A percentile compares a stretch with the other conserved stretches of the same genome.
Conservation (phyloP, 30 jellyfish, hydroid and myxozoan species). For the Chironex yamaguchii region DNA sequence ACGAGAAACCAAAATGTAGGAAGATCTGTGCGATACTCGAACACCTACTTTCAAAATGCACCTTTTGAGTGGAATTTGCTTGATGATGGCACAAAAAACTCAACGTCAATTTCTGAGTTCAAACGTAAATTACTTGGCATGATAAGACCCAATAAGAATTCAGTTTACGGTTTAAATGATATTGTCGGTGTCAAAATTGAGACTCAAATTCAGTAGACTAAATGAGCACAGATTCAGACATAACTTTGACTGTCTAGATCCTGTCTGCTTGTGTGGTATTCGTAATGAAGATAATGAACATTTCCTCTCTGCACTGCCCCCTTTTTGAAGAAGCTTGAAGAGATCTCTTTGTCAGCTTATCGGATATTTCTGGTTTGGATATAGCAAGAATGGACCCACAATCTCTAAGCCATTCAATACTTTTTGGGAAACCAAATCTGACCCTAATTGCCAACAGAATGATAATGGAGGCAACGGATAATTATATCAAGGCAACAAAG, state of each 20-base stretch:
- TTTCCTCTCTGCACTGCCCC: background rate
- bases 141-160: slow-evolving; percentile 23
- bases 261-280: slow-evolving; percentile 37
- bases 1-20: no score
- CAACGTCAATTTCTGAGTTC: slow-evolving; percentile 40
- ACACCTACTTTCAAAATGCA: slow-evolving; percentile 24
- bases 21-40: slow-evolving; percentile 52
- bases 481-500: slow-evolving; percentile 13
- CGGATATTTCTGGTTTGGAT: slow-evolving; percentile 51
- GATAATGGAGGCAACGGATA: slow-evolving; percentile 1
- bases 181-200: slow-evolving; percentile 17
- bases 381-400: background rate
- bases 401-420: background rate
- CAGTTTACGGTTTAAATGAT: slow-evolving; percentile 24
- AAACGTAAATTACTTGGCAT: slow-evolving; percentile 32
- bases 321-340: slow-evolving; percentile 24
- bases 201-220: slow-evolving; percentile 41
- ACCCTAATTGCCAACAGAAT: slow-evolving; percentile 1
- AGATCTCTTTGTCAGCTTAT: slow-evolving; percentile 60
- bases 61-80: slow-evolving; percentile 37
- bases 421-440: slow-evolving; percentile 3
- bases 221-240: slow-evolving; percentile 53
- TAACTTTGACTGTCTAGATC: slow-evolving; percentile 19
- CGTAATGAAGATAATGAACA: slow-evolving; percentile 1
- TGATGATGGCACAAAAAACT: slow-evolving; percentile 15